Evolutionary conservation across 2,113 vertebrate species (phyloP), one percentile per base, ranked within the genome.

Genomic region (Furnarius figulus): DNA sequence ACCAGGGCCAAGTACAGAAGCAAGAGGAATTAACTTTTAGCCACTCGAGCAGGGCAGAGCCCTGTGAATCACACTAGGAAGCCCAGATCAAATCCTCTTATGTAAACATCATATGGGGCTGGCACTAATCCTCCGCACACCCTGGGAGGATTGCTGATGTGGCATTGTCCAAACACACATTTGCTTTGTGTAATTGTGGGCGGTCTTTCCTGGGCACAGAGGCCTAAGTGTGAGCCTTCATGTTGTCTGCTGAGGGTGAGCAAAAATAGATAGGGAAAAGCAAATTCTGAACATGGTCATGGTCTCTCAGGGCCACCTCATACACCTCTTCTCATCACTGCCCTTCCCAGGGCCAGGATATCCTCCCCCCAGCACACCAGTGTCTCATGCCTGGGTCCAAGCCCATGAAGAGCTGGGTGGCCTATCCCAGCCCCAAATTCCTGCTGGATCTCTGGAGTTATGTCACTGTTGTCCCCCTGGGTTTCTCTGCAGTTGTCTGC

Each of bases 91-190:
- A 94, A 94, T 95, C 83, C 52, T 95, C 81, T 95, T 92, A 83
- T 23, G 94, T 92, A 94, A 96, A 91, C 72, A 92, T 72, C 55
- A 15, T 72, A 77, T 24, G 0, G 35, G 67, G 81, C 81, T 91
- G 88, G 90, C 96, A 73, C 75, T 86, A 39, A 42, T 81, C 85
- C 80, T 85, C 83, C 0, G 1, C 6, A 74, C 88, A 77, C 88
- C 83, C 90, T 65, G 24, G 62, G 85, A 91, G 72, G 39, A 94
- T 52, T 95, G 97, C 95, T 96, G 95, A 95, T 96, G 97, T 96
- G 95, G 95, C 95, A 93, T 90, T 95, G 89, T 79, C 68, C 76
- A 87, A 76, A 56, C 6, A 5, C 70, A 50, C 71, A 53, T 71
- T 92, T 89, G 79, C 78, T 92, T 81, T 94, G 93, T 4, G 3